Evolutionary conservation across 1,140 invertebrate species (phyloP).

Genomic region (Drosophila suzukii): DNA sequence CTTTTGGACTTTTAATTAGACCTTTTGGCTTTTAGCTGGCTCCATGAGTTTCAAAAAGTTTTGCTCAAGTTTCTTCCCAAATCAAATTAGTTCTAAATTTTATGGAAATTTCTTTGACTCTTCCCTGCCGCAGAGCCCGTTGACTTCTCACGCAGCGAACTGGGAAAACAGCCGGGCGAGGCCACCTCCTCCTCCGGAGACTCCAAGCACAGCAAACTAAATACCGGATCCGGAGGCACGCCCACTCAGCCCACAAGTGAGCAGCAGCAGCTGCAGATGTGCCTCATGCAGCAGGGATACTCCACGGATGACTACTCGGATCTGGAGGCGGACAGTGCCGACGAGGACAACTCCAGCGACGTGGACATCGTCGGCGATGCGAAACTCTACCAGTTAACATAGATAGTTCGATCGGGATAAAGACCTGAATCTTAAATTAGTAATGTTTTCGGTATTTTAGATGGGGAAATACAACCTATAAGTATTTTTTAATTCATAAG

Average conservation of each 20-base stretch:
- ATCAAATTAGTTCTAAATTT: conserved; percentile 72
- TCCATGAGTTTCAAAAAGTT: conserved; percentile 45
- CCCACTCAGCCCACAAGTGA: conserved; percentile 29
- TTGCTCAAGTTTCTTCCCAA: conserved; percentile 57
- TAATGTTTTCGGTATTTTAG: conserved; percentile 8
- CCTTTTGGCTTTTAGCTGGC: conserved; percentile 46
- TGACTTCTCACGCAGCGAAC: conserved; percentile 83
- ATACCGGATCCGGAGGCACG: conserved; percentile 13
- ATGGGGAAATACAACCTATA: conserved; percentile 14
- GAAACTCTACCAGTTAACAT: conserved; percentile 82
- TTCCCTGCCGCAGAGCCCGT: conserved; percentile 71
- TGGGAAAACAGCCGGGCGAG: conserved; percentile 57
- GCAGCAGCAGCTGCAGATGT: conserved; percentile 78
- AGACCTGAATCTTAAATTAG: conserved; percentile 14
- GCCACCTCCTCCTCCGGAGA: conserved; percentile 24
- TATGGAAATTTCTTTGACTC: conserved; percentile 44
- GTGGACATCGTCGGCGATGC: conserved; percentile 83
- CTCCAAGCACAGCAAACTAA: conserved; percentile 40
- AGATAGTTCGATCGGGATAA: conserved; percentile 31
- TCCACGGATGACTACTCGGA: conserved; percentile 81
- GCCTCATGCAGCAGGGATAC: conserved; percentile 76
- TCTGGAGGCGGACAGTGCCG: conserved; percentile 72
- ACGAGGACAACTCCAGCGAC: conserved; percentile 82
- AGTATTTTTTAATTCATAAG: background rate
- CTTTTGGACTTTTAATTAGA: conserved; percentile 62